phyloP scores from a whole-genome alignment of 2,797 vertebrate genomes.

The Notoglanidium macrostoma region DNA sequence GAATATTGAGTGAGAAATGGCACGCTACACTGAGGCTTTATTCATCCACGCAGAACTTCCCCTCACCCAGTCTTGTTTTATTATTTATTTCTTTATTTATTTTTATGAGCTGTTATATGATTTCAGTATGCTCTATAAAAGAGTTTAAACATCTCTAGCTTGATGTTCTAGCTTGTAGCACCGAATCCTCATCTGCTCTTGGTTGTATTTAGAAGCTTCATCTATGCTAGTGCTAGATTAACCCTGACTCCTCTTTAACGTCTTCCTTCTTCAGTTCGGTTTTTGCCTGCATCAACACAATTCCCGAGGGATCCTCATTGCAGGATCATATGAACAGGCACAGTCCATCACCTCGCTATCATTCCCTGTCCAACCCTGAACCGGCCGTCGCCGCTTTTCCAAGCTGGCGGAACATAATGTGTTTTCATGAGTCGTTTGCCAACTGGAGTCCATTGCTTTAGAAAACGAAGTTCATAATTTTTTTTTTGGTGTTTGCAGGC shows the following conservation, averaged over 20 bases:
- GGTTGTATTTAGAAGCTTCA: background rate
- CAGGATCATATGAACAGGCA: constrained; percentile 21
- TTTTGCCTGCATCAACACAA: background rate
- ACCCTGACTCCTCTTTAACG: background rate
- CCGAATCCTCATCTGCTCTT: background rate
- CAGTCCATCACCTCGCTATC: constrained; percentile 21
- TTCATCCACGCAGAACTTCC: constrained; percentile 4
- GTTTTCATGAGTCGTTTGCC: background rate
- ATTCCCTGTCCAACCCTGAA: constrained; percentile 4
- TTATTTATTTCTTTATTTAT: too few species aligned
- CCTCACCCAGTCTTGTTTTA: background rate
- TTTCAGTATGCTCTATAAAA: background rate
- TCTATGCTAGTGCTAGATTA: background rate
- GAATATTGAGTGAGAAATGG: constrained; percentile 36
- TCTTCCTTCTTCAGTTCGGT: background rate
- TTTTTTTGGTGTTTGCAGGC: background rate
- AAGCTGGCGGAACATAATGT: background rate
- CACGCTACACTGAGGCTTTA: background rate
- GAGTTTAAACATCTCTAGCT: too few species aligned
- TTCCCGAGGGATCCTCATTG: background rate
- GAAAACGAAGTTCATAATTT: background rate
- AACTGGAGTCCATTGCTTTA: background rate
- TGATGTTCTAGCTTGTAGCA: background rate
- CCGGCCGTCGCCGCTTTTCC: background rate
- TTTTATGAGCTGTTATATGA: background rate